phyloP scores from a whole-genome alignment of 37 sponge, comb jelly and placozoan genomes.

The Theonella swinhoei region DNA sequence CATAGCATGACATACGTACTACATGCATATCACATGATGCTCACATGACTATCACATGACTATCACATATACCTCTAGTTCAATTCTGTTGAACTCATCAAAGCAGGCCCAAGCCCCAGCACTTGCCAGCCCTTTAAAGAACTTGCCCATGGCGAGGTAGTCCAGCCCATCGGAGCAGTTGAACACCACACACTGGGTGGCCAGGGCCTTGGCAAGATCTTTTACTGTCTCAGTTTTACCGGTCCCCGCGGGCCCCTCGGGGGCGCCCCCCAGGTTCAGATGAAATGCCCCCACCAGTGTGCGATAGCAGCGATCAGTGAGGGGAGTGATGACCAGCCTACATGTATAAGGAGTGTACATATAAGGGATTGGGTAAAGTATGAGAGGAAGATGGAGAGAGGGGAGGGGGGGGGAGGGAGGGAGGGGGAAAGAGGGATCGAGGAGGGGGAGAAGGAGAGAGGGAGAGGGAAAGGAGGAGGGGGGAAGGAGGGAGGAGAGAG shows the following conservation, averaged over 20 bases:
- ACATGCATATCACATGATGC: background rate
- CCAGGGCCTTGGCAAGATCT: constrained; percentile 94
- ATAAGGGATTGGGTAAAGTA: background rate
- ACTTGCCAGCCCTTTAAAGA: constrained; percentile 97
- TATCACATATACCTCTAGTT: constrained; percentile 67
- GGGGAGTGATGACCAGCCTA: constrained; percentile 98
- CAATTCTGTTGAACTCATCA: constrained; percentile 99
- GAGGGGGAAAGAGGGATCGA: too few species aligned
- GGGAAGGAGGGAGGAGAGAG: background rate
- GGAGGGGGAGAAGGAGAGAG: too few species aligned
- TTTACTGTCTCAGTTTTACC: constrained; percentile 83
- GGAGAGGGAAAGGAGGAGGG: background rate
- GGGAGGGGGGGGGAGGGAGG: too few species aligned
- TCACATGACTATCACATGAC: background rate
- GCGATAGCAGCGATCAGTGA: constrained; percentile 99
- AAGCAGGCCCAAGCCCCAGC: constrained; percentile 99
- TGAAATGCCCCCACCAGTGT: constrained; percentile 99
- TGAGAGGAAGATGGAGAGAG: too few species aligned
- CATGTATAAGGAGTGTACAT: background rate
- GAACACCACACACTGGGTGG: constrained; percentile 99
- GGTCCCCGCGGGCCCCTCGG: constrained; percentile 99
- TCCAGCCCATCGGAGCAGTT: constrained; percentile 99
- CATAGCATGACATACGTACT: background rate
- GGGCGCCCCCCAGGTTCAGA: constrained; percentile 96
- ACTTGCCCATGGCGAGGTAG: constrained; percentile 99